A percentile compares a stretch with the other conserved stretches of the same genome.
Evolutionary conservation across 2,888 invertebrate species (phyloP).

Genomic region (Drosophila anceps): DNA sequence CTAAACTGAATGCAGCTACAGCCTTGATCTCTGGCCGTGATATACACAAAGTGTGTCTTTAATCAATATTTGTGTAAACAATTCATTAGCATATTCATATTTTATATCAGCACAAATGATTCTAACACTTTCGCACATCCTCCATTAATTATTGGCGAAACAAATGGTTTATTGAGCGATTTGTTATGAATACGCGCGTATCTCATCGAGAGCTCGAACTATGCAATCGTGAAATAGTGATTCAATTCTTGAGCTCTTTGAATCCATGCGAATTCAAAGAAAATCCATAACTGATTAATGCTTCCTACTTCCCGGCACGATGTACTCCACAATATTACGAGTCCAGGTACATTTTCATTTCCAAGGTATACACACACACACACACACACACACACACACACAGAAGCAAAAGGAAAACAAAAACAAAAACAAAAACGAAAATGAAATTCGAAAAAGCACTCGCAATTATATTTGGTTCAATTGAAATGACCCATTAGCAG

Average conservation of each 20-base stretch:
- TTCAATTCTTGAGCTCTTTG: constrained; percentile 17
- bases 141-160: constrained; percentile 45
- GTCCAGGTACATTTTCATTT: constrained; percentile 34
- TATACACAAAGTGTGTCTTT: constrained; percentile 39
- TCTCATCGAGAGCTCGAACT: constrained; percentile 8
- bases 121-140: constrained; percentile 64
- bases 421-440: constrained; percentile 6
- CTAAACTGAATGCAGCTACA: constrained; percentile 17
- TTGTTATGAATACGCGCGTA: constrained; percentile 40
- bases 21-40: constrained; percentile 34
- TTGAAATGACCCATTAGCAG: constrained; percentile 80
- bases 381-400: background rate
- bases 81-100: constrained; percentile 52
- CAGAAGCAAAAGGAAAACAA: constrained; percentile 1
- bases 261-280: constrained; percentile 33
- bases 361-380: background rate
- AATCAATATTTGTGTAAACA: constrained; percentile 52
- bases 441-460: constrained; percentile 14
- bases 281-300: constrained; percentile 49
- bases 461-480: constrained; percentile 61
- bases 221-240: constrained; percentile 25
- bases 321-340: constrained; percentile 22
- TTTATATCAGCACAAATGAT: constrained; percentile 52
- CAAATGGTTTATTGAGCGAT: constrained; percentile 55
- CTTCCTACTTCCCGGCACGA: constrained; percentile 52